phyloP scores from a whole-genome alignment of 2,113 vertebrate species.

The Psephotus haematonotus region DNA sequence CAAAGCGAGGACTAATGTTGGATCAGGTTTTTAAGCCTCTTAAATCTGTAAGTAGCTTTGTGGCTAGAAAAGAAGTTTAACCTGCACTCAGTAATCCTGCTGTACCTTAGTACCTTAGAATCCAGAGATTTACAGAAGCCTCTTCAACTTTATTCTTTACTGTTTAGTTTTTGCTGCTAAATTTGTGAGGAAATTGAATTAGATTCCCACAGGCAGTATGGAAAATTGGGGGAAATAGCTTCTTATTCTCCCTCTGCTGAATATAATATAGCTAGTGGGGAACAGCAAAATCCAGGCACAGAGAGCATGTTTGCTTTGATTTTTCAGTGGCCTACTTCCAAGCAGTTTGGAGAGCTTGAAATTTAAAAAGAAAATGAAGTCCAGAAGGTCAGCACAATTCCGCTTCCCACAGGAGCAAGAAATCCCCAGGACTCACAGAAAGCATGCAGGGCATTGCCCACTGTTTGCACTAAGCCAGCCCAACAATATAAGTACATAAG shows the following conservation, averaged over 20 bases:
- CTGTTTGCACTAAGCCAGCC: neutral
- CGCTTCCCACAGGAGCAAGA: neutral
- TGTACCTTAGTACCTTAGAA: slow-evolving; percentile 59
- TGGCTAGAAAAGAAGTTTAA: slow-evolving; percentile 58
- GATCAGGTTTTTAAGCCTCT: slow-evolving; percentile 62
- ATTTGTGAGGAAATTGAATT: slow-evolving; percentile 85
- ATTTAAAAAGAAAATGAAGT: slow-evolving; percentile 47
- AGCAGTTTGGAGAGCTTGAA: slow-evolving; percentile 33
- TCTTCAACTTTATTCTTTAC: slow-evolving; percentile 70
- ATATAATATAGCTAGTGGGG: slow-evolving; percentile 73
- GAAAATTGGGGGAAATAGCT: slow-evolving; percentile 84
- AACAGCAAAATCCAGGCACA: neutral
- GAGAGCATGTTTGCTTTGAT: slow-evolving; percentile 21
- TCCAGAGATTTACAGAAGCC: slow-evolving; percentile 77
- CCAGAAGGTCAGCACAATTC: slow-evolving; percentile 1
- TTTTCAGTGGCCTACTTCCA: slow-evolving; percentile 65
- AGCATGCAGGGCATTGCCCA: neutral
- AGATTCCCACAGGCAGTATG: slow-evolving; percentile 79
- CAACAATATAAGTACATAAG: neutral
- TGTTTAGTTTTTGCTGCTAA: slow-evolving; percentile 65
- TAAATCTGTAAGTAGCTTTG: slow-evolving; percentile 66
- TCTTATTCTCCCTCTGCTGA: slow-evolving; percentile 72
- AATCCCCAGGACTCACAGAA: neutral
- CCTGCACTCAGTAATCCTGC: slow-evolving; percentile 42
- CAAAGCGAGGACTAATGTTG: slow-evolving; percentile 58